A percentile compares a stretch with the other conserved stretches of the same genome.
These are phyloP conservation scores for Ciconia boyciana DNA, from an alignment of 2,113 vertebrate species.

Conservation along the genomic window DNA sequence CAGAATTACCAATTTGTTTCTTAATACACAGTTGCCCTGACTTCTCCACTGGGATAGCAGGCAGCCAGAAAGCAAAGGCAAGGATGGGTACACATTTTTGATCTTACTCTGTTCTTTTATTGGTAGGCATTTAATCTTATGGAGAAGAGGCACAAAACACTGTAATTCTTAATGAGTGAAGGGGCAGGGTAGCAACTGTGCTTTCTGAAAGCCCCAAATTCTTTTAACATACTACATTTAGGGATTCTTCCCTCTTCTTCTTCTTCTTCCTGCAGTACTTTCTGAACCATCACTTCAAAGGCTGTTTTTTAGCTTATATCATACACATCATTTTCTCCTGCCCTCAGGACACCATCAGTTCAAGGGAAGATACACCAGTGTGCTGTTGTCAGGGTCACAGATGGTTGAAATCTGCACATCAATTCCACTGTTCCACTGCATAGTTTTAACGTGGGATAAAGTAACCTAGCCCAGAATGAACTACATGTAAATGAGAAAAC, in stretches of 20 bases:
- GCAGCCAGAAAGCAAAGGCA: background rate
- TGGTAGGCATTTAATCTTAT: background rate
- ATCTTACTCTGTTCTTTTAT: background rate
- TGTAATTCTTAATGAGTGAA: background rate
- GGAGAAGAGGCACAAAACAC: background rate
- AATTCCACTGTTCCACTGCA: background rate
- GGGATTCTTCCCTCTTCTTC: background rate
- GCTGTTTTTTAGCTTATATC: background rate
- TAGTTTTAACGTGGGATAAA: constrained; percentile 23
- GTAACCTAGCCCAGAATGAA: background rate
- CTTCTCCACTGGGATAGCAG: background rate
- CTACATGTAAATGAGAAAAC: background rate
- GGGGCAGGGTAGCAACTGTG: background rate
- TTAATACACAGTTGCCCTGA: background rate
- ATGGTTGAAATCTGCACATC: constrained; percentile 3
- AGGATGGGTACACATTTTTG: background rate
- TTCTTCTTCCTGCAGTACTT: background rate
- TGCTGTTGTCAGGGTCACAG: constrained; percentile 28
- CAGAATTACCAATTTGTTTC: background rate
- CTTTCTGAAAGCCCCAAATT: background rate
- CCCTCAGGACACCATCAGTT: constrained; percentile 9
- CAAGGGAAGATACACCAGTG: background rate
- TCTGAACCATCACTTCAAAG: constrained; percentile 44
- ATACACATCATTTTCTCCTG: constrained; percentile 40
- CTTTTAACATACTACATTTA: background rate